A percentile compares a stretch with the other conserved stretches of the same genome.
Conservation (phyloP, 2,888 invertebrate species). For the Hemistola chrysoprasaria region DNA sequence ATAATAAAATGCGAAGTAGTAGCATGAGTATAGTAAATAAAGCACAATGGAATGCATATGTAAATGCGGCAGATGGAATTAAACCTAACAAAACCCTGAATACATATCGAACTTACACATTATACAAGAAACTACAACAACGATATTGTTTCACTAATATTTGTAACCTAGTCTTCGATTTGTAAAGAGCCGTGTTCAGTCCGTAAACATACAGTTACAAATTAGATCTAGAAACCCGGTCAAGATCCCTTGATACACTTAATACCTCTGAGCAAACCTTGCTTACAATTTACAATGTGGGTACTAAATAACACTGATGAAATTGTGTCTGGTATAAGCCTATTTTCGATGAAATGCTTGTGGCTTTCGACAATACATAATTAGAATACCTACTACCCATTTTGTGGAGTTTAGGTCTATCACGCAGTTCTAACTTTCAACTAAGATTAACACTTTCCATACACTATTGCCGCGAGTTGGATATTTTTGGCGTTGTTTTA, state of each 20-base stretch:
- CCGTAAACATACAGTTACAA: constrained; percentile 43
- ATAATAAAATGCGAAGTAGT: constrained; percentile 28
- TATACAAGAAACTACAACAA: constrained; percentile 26
- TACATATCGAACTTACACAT: constrained; percentile 15
- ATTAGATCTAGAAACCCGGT: constrained; percentile 35
- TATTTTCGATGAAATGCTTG: too few relatives aligned
- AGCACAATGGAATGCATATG: constrained; percentile 17
- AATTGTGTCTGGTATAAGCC: constrained; percentile 2
- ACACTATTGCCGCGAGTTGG: constrained; percentile 42
- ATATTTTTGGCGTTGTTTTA: constrained; percentile 62
- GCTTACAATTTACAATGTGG: constrained; percentile 16
- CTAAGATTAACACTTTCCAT: constrained; percentile 29
- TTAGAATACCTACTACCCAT: too few relatives aligned
- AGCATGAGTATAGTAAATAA: constrained; percentile 16
- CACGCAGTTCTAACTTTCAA: constrained; percentile 26
- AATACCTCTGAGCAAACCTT: constrained; percentile 7
- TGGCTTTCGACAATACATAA: too few relatives aligned
- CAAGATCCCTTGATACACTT: constrained; percentile 23
- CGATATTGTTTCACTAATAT: constrained; percentile 24
- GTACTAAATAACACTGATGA: constrained; percentile 8
- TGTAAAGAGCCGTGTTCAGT: constrained; percentile 41
- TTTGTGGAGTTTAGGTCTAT: too few relatives aligned
- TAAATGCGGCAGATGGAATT: constrained; percentile 17
- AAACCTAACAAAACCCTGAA: constrained; percentile 11
- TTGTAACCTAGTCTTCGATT: constrained; percentile 37